Evolutionary conservation across 2,888 invertebrate species (phyloP), one percentile per base, ranked within the genome.

Genomic region (Lypha dubia): DNA sequence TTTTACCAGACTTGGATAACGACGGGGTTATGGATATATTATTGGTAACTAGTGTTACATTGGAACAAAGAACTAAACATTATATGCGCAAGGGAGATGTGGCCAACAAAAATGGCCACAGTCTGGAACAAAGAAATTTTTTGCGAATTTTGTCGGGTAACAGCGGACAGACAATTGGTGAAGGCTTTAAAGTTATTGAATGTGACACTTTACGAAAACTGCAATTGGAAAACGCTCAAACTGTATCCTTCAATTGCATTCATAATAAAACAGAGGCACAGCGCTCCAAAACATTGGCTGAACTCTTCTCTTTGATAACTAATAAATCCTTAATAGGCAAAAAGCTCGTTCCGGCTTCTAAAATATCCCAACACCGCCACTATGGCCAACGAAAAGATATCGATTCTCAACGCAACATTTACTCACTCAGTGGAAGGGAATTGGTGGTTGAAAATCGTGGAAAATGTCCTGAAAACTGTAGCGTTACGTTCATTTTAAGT

Each of bases 361-460:
- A 91, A 41, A 91, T 93, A 15, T 93, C 94, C 28, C 93, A 93
- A 81, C 94, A 93, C 88, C 91, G 93, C 1, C 93, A 93, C 85
- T 91, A 93, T 53, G 94, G 93, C n/a, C 93, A 94, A 84, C 93
- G 94, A 79, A 93, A 93, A 88, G 94, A 93, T 75, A 93, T 93
- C 76, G 94, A 94, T 9, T 93, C 93, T 35, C 94, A 94, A 62
- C 92, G 94, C 81, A 94, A 93, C 88, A 93, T 94, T 83, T 95
- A 94, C 87, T 93, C 93, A 0, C 93, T 95, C 65, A 95, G 94
- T 58, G 94, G 94, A 0, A 94, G 94, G 0, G 94, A 94, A 88
- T 90, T 96, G n/a, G 93, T 94, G 67, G 94, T 96, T 3, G 94
- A 95, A 89, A 96, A 96, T 90, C 93, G 93, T 35, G 96, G 96